phyloP scores from a whole-genome alignment of 1,140 invertebrate genomes.

The Tetraneura akinire region DNA sequence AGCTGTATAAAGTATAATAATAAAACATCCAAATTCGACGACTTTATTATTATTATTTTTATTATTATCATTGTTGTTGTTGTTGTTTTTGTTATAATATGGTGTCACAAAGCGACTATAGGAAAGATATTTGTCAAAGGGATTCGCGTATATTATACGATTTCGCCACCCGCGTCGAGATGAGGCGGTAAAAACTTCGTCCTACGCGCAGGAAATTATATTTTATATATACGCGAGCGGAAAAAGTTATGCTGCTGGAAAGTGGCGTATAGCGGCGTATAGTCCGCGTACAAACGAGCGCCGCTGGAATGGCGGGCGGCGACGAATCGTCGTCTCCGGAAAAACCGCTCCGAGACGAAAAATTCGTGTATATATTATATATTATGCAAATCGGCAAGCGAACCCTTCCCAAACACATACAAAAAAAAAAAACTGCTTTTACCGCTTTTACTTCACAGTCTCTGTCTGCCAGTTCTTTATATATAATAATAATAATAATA shows the following conservation, averaged over 20 bases:
- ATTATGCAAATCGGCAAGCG: conserved; percentile 15
- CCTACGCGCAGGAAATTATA: not conserved
- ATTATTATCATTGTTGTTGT: too few species aligned
- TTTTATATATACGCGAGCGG: not conserved
- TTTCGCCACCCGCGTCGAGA: not conserved
- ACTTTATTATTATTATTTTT: too few species aligned
- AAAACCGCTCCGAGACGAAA: conserved; percentile 25
- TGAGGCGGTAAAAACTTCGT: not conserved
- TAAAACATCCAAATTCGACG: conserved; percentile 1
- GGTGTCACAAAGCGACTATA: not conserved
- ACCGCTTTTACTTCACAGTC: too few species aligned
- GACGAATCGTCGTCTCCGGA: not conserved
- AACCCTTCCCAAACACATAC: not conserved
- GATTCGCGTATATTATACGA: not conserved
- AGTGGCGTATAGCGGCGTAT: not conserved
- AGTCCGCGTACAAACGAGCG: not conserved
- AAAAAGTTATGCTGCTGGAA: not conserved
- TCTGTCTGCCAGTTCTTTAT: not conserved
- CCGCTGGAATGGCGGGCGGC: too few species aligned
- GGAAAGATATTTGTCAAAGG: not conserved
- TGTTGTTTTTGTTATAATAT: too few species aligned
- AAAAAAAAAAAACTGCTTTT: not conserved
- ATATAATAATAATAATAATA: too few species aligned
- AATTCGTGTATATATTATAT: not conserved
- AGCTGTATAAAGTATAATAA: too few species aligned